Base-by-base conservation (phyloP, 1,140 invertebrate genomes). In the Gonioctena quinquepunctata region DNA sequence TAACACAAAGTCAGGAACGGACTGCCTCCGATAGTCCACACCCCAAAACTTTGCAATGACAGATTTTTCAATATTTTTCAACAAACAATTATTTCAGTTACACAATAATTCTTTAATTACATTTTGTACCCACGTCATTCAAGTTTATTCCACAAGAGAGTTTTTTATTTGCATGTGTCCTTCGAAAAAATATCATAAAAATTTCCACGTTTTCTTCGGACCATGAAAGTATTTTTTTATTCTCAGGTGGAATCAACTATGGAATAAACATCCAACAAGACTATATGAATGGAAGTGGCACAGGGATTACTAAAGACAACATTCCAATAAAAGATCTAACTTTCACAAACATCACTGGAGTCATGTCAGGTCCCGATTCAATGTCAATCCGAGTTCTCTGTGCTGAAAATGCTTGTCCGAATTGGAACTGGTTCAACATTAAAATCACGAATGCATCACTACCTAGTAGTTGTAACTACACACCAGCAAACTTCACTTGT, bases 251-350 rank as follows among this genome's bases (percentile, higher is more conserved):
- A 25, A 68, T 28, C 2, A 27, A 62, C 0, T 68, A 23, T 25
- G 59, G 28, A 23, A 26, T 68, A 13, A 68, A 50, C 26, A 42
- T 68, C 25, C 56, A 68, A 26, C 56, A 68, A 62, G 66, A 68
- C 19, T 68, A 68, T 27, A 22, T n/a, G 6, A 50, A 62, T 61
- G 66, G 66, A 21, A 25, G 11, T 21, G 13, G 54, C 16, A 68
- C 26, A 21, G 57, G 57, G 23, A 21, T 26, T 48, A 3, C 33
- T 3, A 61, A 42, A 3, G 33, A 61, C 23, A 68, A 68, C 16
- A 60, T 68, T 52, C 66, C 66, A 21, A 68, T 68, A 25, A 48
- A 23, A 19, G 25, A 48, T n/a, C 13, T 68, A n/a, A 18, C 18
- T 19, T 49, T 68, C 16, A 23, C 8, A 2, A 52, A 68, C 25